phyloP scores from a whole-genome alignment of 2,113 vertebrate genomes.

The Gadus chalcogrammus region DNA sequence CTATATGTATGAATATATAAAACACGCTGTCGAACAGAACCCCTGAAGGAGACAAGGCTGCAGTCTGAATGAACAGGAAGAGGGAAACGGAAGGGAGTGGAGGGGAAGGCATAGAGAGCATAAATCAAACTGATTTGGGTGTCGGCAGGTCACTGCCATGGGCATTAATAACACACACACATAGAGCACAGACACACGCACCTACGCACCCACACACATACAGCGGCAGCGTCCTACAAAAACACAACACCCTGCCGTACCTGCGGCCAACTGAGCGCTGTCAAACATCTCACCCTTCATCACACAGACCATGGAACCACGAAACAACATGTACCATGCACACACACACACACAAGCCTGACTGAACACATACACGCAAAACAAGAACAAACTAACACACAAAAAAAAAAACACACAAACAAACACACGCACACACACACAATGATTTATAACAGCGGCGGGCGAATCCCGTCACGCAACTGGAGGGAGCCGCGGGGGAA shows the following conservation, averaged over 20 bases:
- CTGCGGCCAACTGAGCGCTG: conserved; percentile 33
- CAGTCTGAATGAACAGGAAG: conserved; percentile 43
- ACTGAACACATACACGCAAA: too few species aligned
- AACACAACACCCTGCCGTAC: conserved; percentile 48
- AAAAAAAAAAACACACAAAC: too few species aligned
- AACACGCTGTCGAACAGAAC: not conserved
- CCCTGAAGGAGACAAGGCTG: conserved; percentile 13
- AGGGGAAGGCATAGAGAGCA: conserved; percentile 37
- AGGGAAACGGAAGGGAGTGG: conserved; percentile 19
- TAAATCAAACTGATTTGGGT: conserved; percentile 68
- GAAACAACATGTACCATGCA: too few species aligned
- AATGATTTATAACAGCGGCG: too few species aligned
- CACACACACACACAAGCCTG: too few species aligned
- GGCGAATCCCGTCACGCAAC: too few species aligned
- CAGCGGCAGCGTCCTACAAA: conserved; percentile 33
- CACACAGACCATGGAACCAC: not conserved
- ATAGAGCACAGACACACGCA: conserved; percentile 11
- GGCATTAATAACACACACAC: conserved; percentile 67
- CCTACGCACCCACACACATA: not conserved
- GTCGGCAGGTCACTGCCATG: conserved; percentile 62
- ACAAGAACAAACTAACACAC: too few species aligned
- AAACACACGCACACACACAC: too few species aligned
- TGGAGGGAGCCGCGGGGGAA: too few species aligned
- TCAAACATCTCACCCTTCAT: not conserved
- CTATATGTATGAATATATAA: not conserved